These are phyloP conservation scores for Megalonaias nervosa DNA, from an alignment of 1,140 invertebrate genomes.

Conservation along the genomic window DNA sequence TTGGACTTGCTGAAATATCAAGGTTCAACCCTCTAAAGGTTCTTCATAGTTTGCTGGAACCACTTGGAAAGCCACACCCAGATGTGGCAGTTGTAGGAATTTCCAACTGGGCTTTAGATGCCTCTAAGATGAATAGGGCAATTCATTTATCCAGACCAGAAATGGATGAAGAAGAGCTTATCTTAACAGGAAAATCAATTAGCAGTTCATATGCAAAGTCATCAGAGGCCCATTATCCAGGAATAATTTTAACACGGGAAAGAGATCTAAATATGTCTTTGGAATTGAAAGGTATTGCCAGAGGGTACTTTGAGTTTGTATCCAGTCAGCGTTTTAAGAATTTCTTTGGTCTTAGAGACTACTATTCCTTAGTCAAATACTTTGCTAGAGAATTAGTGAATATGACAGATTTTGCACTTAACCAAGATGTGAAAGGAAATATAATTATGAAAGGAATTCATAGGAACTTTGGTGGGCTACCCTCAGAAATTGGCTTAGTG, in stretches of 20 bases:
- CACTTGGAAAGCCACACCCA: constrained; percentile 21
- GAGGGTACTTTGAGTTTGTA: constrained; percentile 22
- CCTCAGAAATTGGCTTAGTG: constrained; percentile 11
- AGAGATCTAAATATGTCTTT: not conserved
- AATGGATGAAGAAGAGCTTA: constrained; percentile 47
- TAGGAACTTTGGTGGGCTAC: constrained; percentile 47
- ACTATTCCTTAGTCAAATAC: constrained; percentile 49
- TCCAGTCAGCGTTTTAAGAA: constrained; percentile 37
- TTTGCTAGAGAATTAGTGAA: constrained; percentile 8
- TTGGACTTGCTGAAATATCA: constrained; percentile 52
- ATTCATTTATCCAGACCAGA: constrained; percentile 45
- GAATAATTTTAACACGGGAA: not conserved
- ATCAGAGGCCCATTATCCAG: not conserved
- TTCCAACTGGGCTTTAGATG: constrained; percentile 60
- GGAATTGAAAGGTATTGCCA: not conserved
- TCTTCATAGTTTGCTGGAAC: constrained; percentile 49
- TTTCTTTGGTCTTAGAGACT: constrained; percentile 61
- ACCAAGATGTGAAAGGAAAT: constrained; percentile 23
- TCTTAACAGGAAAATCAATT: constrained; percentile 37
- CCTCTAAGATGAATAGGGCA: constrained; percentile 57
- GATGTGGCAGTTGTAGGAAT: constrained; percentile 56
- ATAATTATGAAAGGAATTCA: constrained; percentile 32
- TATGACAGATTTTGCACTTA: not conserved
- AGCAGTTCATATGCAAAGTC: constrained; percentile 7
- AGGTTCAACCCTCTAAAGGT: constrained; percentile 42